Percentiles rank a stretch among this genome's conserved stretches.
These are phyloP conservation scores for Hippocampus barbouri DNA, from an alignment of 2,113 vertebrate genomes.

Conservation along the genomic window DNA sequence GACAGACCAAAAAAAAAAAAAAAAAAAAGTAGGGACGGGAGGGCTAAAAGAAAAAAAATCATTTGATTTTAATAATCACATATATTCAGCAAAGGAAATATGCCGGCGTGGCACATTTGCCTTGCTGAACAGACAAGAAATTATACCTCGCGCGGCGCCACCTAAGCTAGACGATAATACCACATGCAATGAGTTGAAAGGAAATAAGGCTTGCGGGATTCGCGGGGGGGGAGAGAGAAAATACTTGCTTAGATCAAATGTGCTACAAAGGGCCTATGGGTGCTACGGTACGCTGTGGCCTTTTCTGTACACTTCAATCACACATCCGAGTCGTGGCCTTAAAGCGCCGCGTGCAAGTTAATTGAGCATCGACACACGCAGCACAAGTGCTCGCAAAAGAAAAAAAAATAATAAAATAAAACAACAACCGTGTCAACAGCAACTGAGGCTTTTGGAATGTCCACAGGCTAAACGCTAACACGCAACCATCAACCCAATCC, in stretches of 20 bases:
- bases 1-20: too few species aligned
- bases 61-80: slow-evolving; percentile 67
- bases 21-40: slow-evolving; percentile 15
- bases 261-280: slow-evolving; percentile 34
- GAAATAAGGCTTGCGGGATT: slow-evolving; percentile 52
- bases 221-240: slow-evolving; percentile 30
- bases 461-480: too few species aligned
- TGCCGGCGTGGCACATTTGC: slow-evolving; percentile 70
- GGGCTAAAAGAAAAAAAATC: slow-evolving; percentile 3
- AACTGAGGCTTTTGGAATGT: too few species aligned
- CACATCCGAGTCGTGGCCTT: slow-evolving; percentile 16
- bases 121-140: slow-evolving; percentile 76
- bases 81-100: slow-evolving; percentile 73
- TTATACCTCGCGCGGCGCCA: slow-evolving; percentile 58
- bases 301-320: slow-evolving; percentile 7
- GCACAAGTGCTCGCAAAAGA: neutral
- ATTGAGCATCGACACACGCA: slow-evolving; percentile 10
- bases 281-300: slow-evolving; percentile 29
- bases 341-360: slow-evolving; percentile 1
- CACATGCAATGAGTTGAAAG: slow-evolving; percentile 52
- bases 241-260: slow-evolving; percentile 23
- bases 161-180: slow-evolving; percentile 66
- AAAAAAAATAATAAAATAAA: too few species aligned
- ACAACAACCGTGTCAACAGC: too few species aligned
- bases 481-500: too few species aligned